phyloP scores from a whole-genome alignment of 2,888 invertebrate species.

The Lepetodrilus schrolli region DNA sequence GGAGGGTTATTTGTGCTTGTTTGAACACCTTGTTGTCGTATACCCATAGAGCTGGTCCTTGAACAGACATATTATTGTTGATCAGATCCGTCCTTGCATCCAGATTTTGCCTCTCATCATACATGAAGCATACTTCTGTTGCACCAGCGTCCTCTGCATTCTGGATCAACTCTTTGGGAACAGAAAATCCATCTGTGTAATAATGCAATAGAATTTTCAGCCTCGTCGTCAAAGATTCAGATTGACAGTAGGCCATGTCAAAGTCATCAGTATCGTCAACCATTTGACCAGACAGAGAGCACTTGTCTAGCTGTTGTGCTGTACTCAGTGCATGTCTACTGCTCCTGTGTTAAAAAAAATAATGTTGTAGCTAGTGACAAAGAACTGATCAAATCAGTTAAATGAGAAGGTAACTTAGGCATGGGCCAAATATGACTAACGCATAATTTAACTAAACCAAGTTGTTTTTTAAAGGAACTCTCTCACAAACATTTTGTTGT shows the following conservation, averaged over 20 bases:
- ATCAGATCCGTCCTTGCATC: slow-evolving; percentile 49
- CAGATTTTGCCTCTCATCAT: slow-evolving; percentile 60
- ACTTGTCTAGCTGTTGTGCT: neutral
- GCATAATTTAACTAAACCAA: too few species aligned
- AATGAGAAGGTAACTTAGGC: too few species aligned
- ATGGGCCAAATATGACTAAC: too few species aligned
- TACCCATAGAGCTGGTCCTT: slow-evolving; percentile 67
- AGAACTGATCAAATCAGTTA: too few species aligned
- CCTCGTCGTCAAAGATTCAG: slow-evolving; percentile 61
- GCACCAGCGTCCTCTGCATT: slow-evolving; percentile 71
- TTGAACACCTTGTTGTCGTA: too few species aligned
- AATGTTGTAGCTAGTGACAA: too few species aligned
- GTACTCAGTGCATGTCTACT: too few species aligned
- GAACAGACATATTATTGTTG: slow-evolving; percentile 60
- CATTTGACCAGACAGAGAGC: neutral
- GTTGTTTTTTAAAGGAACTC: too few species aligned
- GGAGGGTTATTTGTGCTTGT: too few species aligned
- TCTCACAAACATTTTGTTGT: too few species aligned
- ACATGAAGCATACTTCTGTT: slow-evolving; percentile 57
- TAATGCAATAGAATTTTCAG: slow-evolving; percentile 59
- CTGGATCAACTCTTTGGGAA: slow-evolving; percentile 69
- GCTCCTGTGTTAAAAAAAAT: too few species aligned
- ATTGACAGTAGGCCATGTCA: slow-evolving; percentile 56
- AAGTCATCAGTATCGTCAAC: slow-evolving; percentile 48
- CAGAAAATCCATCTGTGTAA: slow-evolving; percentile 67